Base-by-base conservation (phyloP, 2,797 vertebrate genomes). In the Tauraco hartlaubi region DNA sequence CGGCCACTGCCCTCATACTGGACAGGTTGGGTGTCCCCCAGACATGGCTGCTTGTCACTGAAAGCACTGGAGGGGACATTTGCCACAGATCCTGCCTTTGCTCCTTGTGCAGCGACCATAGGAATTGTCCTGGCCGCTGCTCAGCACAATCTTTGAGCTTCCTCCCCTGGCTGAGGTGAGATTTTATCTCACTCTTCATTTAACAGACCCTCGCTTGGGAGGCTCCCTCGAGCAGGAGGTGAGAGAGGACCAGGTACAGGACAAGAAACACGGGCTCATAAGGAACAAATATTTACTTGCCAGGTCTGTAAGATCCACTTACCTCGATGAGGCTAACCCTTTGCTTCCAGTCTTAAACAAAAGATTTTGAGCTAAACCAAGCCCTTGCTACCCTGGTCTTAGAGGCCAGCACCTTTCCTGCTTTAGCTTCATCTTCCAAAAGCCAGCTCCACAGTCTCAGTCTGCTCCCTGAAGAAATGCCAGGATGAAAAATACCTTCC, bases 1-100 rank as follows among this genome's bases (percentile, higher is more conserved):
- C 4, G 1, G 31, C 8, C 43, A 9, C 44, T 78, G 46, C 66
- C 22, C 22, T 31, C 3, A 0, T 29, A 14, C 1, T 2, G 56
- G 39, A 77, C 49, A 61, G 46, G 41, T 20, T 19, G 17, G 14
- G 10, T 59, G 44, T 79, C 23, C 31, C 8, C 39, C 59, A 74
- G 22, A 78, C 5, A 0, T 14, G 61, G 37, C 68, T 92, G 16
- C 61, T 28, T 3, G 0, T 73, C 52, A 16, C 20, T 67, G 54
- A 26, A 39, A 37, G 78, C 56, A 82, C 29, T 23, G 59, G 14
- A 83, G 22, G 15, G 16, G 48, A n/a, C 8, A 3, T 84, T 78
- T 88, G 59, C 56, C 39, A 29, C 10, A 11, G 25, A 41, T 68
- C 13, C 12, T 90, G 52, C 33, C 21, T 86, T 78, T 86, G 15